These are phyloP conservation scores for Falco rusticolus DNA, from an alignment of 2,797 vertebrate species.

Conservation along the genomic window DNA sequence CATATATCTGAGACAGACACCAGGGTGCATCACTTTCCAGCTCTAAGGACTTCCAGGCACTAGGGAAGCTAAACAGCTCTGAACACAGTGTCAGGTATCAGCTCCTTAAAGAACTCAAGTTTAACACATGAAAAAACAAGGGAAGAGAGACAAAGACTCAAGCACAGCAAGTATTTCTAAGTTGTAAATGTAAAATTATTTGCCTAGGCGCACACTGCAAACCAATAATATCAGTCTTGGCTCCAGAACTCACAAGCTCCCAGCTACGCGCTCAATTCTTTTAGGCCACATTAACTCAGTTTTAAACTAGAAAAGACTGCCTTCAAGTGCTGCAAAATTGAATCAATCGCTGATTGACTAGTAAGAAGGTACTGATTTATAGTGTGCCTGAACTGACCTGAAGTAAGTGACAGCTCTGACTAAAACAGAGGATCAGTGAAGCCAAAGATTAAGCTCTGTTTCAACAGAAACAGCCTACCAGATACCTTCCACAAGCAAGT, in stretches of 20 bases:
- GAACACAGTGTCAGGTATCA: neutral
- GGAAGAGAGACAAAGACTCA: neutral
- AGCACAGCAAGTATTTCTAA: neutral
- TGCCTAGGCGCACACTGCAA: neutral
- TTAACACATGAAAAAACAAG: neutral
- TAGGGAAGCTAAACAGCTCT: neutral
- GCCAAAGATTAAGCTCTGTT: slow-evolving; percentile 63
- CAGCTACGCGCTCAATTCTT: neutral
- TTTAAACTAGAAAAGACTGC: slow-evolving; percentile 31
- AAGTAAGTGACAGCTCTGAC: slow-evolving; percentile 60
- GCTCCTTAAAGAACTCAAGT: neutral
- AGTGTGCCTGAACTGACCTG: slow-evolving; percentile 51
- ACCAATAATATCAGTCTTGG: neutral
- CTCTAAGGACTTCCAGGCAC: neutral
- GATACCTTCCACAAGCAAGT: neutral
- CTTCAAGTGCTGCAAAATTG: slow-evolving; percentile 44
- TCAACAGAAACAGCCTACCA: neutral
- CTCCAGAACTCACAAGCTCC: neutral
- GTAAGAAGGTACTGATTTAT: slow-evolving; percentile 60
- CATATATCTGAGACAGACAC: neutral
- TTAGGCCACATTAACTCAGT: slow-evolving; percentile 7
- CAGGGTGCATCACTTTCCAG: neutral
- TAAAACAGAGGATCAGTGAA: slow-evolving; percentile 47
- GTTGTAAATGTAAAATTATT: neutral
- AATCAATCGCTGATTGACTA: slow-evolving; percentile 51